These are phyloP conservation scores for Limnephilus marmoratus DNA, from an alignment of 2,888 invertebrate species.

Conservation along the genomic window DNA sequence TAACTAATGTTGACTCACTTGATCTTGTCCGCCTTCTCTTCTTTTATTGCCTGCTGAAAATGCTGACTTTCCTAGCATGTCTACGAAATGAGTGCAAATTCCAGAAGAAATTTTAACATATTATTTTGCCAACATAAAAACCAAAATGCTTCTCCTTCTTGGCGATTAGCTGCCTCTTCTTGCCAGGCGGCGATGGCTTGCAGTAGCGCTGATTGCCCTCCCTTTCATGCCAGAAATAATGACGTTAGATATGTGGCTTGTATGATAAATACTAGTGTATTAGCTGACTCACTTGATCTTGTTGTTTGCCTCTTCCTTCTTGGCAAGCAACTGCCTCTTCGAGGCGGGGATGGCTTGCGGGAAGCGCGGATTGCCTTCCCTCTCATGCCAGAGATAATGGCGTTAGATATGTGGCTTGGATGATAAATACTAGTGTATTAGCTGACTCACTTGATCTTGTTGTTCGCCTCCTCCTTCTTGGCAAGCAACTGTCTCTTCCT, in stretches of 20 bases:
- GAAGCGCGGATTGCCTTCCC: too few species aligned
- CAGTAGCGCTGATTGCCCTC: too few species aligned
- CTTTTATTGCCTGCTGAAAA: conserved; percentile 76
- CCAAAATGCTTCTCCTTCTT: conserved; percentile 85
- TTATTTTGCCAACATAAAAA: too few species aligned
- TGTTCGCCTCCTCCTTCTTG: conserved; percentile 87
- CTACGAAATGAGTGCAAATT: too few species aligned
- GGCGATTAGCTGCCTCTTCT: conserved; percentile 90
- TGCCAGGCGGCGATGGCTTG: too few species aligned
- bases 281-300: conserved; percentile 81
- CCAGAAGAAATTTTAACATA: too few species aligned
- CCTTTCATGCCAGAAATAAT: neutral
- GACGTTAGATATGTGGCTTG: neutral
- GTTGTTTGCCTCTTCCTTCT: conserved; percentile 89
- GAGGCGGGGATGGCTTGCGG: conserved; percentile 75
- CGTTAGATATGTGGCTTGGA: neutral
- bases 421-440: neutral
- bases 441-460: conserved; percentile 83
- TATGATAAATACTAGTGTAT: neutral
- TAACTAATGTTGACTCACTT: conserved; percentile 74
- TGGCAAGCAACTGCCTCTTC: conserved; percentile 91
- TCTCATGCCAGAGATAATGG: neutral
- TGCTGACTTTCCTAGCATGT: conserved; percentile 82
- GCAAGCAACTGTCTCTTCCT: conserved; percentile 95
- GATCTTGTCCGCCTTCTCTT: conserved; percentile 72